Percentiles rank a stretch among this genome's conserved stretches.
Evolutionary conservation across 2,113 vertebrate genomes (phyloP).

Genomic region (Clupea harengus): DNA sequence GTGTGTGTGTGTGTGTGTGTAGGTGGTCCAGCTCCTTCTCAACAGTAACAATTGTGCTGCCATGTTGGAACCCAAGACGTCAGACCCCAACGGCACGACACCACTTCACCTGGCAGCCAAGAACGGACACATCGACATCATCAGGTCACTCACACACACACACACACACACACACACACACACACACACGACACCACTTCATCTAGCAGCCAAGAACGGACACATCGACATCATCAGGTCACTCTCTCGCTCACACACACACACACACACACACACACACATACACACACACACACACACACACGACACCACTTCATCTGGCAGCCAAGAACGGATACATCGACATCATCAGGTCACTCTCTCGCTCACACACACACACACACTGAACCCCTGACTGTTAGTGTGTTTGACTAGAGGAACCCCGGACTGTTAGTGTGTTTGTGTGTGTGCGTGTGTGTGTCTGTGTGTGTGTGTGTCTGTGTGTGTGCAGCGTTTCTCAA

Average conservation of each 20-base stretch:
- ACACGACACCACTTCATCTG: slow-evolving; percentile 88
- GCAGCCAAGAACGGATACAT: slow-evolving; percentile 98
- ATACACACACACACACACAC: slow-evolving; percentile 20
- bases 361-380: no score
- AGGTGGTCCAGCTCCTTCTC: slow-evolving; percentile 95
- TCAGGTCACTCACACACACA: slow-evolving; percentile 71
- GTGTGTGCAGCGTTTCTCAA: no score
- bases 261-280: neutral
- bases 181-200: slow-evolving; percentile 80
- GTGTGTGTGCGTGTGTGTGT: no score
- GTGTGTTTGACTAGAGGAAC: no score
- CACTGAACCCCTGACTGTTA: no score
- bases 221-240: slow-evolving; percentile 98
- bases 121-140: slow-evolving; percentile 98
- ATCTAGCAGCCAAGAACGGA: slow-evolving; percentile 95
- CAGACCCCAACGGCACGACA: slow-evolving; percentile 92
- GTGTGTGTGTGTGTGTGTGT: slow-evolving; percentile 30
- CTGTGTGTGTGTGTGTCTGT: no score
- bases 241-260: no score
- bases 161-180: slow-evolving; percentile 29
- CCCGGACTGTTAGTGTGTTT: no score
- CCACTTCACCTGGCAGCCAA: slow-evolving; percentile 95
- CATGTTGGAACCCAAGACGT: slow-evolving; percentile 90
- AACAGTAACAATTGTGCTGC: slow-evolving; percentile 97
- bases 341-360: slow-evolving; percentile 90